These are phyloP conservation scores for Luffia ferchaultella DNA, from an alignment of 2,888 invertebrate species.

Conservation along the genomic window DNA sequence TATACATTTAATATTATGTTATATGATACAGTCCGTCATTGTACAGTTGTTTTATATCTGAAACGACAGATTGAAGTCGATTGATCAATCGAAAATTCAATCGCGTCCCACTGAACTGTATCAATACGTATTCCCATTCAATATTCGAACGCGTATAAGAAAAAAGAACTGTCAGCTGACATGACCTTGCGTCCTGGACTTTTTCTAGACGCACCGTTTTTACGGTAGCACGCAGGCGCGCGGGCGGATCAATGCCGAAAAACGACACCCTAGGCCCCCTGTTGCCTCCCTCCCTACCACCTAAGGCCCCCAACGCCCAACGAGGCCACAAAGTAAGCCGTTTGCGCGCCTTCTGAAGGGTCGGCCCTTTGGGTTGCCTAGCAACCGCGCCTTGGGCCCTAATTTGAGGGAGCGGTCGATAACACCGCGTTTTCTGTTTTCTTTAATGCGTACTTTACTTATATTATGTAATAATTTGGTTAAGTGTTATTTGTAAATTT, in stretches of 20 bases:
- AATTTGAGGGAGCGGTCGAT: not conserved
- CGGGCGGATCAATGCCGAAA: constrained; percentile 49
- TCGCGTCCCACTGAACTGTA: not conserved
- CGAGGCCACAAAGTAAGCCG: constrained; percentile 50
- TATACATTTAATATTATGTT: too few relatives aligned
- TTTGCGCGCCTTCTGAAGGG: constrained; percentile 50
- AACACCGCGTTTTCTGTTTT: not conserved
- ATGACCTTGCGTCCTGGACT: constrained; percentile 43
- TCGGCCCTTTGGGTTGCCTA: constrained; percentile 42
- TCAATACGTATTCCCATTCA: constrained; percentile 38
- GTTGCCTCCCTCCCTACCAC: not conserved
- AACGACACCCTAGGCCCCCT: constrained; percentile 45
- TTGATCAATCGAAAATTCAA: too few relatives aligned
- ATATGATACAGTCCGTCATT: too few relatives aligned
- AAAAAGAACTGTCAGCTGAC: constrained; percentile 57
- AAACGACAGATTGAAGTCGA: too few relatives aligned
- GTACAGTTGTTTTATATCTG: too few relatives aligned
- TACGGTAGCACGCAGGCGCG: constrained; percentile 61
- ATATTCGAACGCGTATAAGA: constrained; percentile 29
- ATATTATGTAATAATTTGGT: too few relatives aligned
- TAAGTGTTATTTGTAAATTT: too few relatives aligned
- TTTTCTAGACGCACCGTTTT: constrained; percentile 30
- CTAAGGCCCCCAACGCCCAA: constrained; percentile 19
- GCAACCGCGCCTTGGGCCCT: constrained; percentile 41
- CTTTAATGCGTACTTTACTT: not conserved